phyloP scores from a whole-genome alignment of 2,888 invertebrate genomes.

The Tenthredo distinguenda region DNA sequence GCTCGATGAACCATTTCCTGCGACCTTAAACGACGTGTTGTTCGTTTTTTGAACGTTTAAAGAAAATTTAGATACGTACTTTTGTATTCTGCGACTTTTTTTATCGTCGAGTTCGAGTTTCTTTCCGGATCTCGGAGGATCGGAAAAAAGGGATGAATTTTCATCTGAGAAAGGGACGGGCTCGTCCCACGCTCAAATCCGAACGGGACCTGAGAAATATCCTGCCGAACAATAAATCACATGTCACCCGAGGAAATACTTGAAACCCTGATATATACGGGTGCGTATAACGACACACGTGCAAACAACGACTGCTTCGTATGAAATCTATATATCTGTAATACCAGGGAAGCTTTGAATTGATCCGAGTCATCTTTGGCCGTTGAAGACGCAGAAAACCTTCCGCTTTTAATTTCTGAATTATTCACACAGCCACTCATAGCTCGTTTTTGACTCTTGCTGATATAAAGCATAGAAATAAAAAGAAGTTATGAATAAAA shows the following conservation, averaged over 20 bases:
- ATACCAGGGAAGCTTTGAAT: background rate
- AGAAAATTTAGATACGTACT: background rate
- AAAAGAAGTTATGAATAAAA: background rate
- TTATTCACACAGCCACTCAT: background rate
- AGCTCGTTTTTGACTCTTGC: background rate
- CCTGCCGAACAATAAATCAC: slow-evolving; percentile 40
- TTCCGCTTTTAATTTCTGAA: background rate
- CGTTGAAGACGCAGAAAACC: background rate
- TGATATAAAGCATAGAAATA: background rate
- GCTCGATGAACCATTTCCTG: background rate
- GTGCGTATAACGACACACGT: slow-evolving; percentile 15
- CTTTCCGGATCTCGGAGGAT: slow-evolving; percentile 15
- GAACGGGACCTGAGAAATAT: slow-evolving; percentile 14
- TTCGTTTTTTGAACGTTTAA: background rate
- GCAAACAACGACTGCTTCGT: slow-evolving; percentile 23
- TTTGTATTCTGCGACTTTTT: slow-evolving; percentile 6
- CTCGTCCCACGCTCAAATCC: background rate
- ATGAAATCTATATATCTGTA: background rate
- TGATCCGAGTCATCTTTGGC: background rate
- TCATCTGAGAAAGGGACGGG: slow-evolving; percentile 12
- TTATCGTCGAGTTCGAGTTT: background rate
- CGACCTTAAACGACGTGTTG: background rate
- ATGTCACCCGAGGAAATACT: slow-evolving; percentile 29
- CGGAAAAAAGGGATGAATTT: slow-evolving; percentile 36
- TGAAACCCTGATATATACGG: slow-evolving; percentile 35